Conservation (phyloP, 2,888 invertebrate genomes). For the Drosophila recens region DNA sequence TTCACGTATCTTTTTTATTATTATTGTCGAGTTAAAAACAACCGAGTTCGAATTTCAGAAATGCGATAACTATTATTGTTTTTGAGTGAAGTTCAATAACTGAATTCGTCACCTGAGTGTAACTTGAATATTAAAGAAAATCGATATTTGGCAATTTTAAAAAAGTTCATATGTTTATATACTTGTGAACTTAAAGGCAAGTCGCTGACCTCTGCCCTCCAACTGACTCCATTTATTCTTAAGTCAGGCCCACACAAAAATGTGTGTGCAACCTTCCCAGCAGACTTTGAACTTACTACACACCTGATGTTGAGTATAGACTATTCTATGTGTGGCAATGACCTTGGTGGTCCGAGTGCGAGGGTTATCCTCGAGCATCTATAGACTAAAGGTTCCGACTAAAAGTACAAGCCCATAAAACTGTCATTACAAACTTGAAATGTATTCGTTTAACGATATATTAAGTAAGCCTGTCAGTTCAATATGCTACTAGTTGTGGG, state of each 20-base stretch:
- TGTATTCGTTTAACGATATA: slow-evolving; percentile 20
- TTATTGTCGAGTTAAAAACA: slow-evolving; percentile 43
- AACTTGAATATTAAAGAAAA: neutral
- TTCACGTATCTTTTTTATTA: slow-evolving; percentile 3
- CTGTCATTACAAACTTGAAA: slow-evolving; percentile 55
- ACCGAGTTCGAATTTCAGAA: slow-evolving; percentile 47
- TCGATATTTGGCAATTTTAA: slow-evolving; percentile 5
- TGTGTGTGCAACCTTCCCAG: slow-evolving; percentile 37
- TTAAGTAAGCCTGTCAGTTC: slow-evolving; percentile 35
- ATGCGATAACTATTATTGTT: slow-evolving; percentile 20
- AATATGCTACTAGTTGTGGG: slow-evolving; percentile 25
- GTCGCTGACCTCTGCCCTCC: slow-evolving; percentile 31
- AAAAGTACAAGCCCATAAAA: slow-evolving; percentile 62
- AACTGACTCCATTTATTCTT: slow-evolving; percentile 7
- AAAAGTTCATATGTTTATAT: neutral
- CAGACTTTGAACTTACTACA: slow-evolving; percentile 53
- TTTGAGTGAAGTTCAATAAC: slow-evolving; percentile 4
- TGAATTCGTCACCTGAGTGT: neutral
- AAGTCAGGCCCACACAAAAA: neutral
- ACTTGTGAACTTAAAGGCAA: neutral
- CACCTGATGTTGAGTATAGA: neutral
- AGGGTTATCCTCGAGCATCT: slow-evolving; percentile 30
- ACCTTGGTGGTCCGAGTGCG: slow-evolving; percentile 36
- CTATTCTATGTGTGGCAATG: slow-evolving; percentile 2
- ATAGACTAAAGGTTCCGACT: slow-evolving; percentile 14